Conservation (phyloP, 2,888 invertebrate species). For the Cephus nigrinus region DNA sequence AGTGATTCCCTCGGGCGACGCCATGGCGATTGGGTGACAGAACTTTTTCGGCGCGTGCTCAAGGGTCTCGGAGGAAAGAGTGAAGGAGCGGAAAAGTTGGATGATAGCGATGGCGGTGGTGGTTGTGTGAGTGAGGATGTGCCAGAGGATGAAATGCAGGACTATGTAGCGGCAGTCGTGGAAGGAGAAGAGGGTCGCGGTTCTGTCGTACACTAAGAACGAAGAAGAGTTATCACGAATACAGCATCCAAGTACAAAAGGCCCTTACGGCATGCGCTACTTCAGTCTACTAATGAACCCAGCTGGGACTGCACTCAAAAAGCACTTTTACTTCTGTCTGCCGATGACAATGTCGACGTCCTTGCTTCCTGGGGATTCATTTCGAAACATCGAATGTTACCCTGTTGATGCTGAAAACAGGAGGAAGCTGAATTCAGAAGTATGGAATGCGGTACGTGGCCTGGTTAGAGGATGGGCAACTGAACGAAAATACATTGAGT, state of each 20-base stretch:
- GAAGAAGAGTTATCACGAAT: background rate
- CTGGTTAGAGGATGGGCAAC: too few species aligned
- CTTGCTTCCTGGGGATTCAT: slow-evolving; percentile 9
- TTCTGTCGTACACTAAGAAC: background rate
- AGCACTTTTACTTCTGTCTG: slow-evolving; percentile 60
- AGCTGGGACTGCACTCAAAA: slow-evolving; percentile 50
- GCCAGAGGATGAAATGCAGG: too few species aligned
- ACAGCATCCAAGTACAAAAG: slow-evolving; percentile 34
- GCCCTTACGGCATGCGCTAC: slow-evolving; percentile 47
- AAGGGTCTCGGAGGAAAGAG: slow-evolving; percentile 7
- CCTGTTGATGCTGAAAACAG: slow-evolving; percentile 2
- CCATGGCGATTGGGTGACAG: slow-evolving; percentile 6
- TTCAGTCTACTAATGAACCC: slow-evolving; percentile 59
- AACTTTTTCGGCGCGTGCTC: slow-evolving; percentile 22
- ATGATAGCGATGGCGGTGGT: too few species aligned
- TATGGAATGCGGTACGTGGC: slow-evolving; percentile 13
- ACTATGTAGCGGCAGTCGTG: background rate
- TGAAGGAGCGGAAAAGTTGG: too few species aligned
- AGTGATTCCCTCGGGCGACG: background rate
- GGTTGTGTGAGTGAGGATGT: too few species aligned
- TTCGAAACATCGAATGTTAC: slow-evolving; percentile 9
- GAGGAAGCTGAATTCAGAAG: slow-evolving; percentile 26
- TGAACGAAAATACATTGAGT: too few species aligned
- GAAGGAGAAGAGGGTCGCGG: background rate
- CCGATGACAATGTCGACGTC: slow-evolving; percentile 37